Percentiles rank a stretch among this genome's conserved stretches.
These are phyloP conservation scores for Orchesella flavescens DNA, from an alignment of 2,888 invertebrate species.

Conservation along the genomic window DNA sequence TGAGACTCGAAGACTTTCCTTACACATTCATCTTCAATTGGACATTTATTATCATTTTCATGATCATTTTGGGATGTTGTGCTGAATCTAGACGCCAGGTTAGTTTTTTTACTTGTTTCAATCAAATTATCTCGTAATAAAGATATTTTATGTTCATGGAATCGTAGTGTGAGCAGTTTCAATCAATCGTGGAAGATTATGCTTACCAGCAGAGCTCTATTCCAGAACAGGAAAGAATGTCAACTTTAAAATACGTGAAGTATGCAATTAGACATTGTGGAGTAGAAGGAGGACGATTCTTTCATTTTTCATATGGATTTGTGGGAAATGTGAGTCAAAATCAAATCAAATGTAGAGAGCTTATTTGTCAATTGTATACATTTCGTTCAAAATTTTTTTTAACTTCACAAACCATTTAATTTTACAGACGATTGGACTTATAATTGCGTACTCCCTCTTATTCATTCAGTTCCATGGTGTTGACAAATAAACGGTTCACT, in stretches of 20 bases:
- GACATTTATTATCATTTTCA: conserved; percentile 3
- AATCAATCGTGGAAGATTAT: too few relatives aligned
- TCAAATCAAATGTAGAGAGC: too few relatives aligned
- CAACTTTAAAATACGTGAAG: background rate
- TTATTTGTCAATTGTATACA: background rate
- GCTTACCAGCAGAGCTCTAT: background rate
- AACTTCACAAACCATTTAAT: background rate
- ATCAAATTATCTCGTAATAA: too few relatives aligned
- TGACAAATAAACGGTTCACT: too few relatives aligned
- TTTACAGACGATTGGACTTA: conserved; percentile 9
- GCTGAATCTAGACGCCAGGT: conserved; percentile 2
- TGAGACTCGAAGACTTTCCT: background rate
- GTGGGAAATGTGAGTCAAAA: conserved; percentile 11
- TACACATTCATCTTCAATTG: conserved; percentile 1
- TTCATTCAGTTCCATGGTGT: background rate
- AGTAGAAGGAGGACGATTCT: conserved; percentile 16
- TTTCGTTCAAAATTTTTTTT: background rate
- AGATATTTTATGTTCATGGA: too few relatives aligned
- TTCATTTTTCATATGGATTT: conserved; percentile 10
- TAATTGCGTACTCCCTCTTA: background rate
- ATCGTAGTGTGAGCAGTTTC: too few relatives aligned
- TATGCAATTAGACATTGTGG: background rate
- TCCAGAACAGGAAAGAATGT: background rate
- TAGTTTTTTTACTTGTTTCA: too few relatives aligned
- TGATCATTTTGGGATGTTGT: background rate